phyloP scores from a whole-genome alignment of 2,113 vertebrate species.

The Amblyornis subalaris region DNA sequence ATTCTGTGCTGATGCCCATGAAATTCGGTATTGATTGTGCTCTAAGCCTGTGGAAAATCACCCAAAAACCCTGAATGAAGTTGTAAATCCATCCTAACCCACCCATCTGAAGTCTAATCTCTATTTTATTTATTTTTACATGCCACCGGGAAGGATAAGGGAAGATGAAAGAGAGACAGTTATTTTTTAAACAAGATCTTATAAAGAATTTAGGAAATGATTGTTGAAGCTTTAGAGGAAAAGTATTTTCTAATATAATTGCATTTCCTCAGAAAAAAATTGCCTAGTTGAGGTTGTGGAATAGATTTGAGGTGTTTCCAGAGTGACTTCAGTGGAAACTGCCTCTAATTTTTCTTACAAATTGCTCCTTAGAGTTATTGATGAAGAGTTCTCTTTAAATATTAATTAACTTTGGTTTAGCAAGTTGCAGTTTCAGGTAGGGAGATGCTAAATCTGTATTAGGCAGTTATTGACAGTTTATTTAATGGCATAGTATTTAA shows the following conservation, averaged over 20 bases:
- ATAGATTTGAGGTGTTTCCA: neutral
- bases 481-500: neutral
- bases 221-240: neutral
- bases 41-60: neutral
- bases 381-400: neutral
- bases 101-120: neutral
- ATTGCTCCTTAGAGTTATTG: neutral
- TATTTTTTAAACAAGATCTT: neutral
- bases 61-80: neutral
- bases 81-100: neutral
- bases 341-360: neutral
- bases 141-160: neutral
- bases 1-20: rapidly evolving
- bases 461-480: neutral
- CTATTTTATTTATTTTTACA: neutral
- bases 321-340: neutral
- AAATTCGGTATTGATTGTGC: neutral
- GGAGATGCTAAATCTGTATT: neutral
- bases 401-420: neutral
- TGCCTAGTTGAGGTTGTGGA: neutral
- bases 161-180: neutral
- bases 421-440: neutral
- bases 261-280: neutral
- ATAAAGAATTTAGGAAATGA: neutral
- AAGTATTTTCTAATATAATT: neutral